Evolutionary conservation across 2,888 invertebrate species (phyloP), one percentile per base, ranked within the genome.

Genomic region (Hypselothyrea guttata): DNA sequence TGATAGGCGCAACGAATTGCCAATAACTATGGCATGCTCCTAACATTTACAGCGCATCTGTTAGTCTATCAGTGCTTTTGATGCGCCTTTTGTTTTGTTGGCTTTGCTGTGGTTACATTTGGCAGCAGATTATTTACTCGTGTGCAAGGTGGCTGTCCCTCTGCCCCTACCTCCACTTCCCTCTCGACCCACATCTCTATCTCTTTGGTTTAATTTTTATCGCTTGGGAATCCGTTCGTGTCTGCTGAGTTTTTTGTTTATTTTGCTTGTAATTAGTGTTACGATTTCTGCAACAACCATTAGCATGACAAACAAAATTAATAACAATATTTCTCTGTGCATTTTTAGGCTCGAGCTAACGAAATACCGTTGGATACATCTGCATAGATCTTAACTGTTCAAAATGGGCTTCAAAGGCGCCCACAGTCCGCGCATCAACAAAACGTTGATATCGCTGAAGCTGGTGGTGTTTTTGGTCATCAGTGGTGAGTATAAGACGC

Each of bases 401-500:
- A 67, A 65, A 64, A 89, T 89, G 89, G 88, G 88, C 60, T 88
- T 85, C 52, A 60, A 60, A 7, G 71, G 75, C 65, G 74, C 75
- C 40, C 73, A 64, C 60, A 91, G 89, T 81, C 91, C 91, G 75
- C 87, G 90, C 60, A 90, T 94, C 84, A 95, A 95, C 89, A 91
- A 91, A 81, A 95, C 94, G 89, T 91, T 96, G 72, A 92, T 95
- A 71, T 93, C 95, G 61, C 91, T 96, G 63, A 95, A 96, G 92
- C 93, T 94, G 88, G 94, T 96, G 41, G 92, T 95, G 47, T 96
- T 96, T 90, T 92, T 95, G 83, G 95, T 95, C 87, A 94, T 95
- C 72, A 94, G 94, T 86, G 95, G 95, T 95, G 61, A 86, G 87
- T 82, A 5, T 2, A 1, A 27, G 1, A 37, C 12, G 8, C 11